Evolutionary conservation across 2,888 invertebrate genomes (phyloP), one percentile per base, ranked within the genome.

Genomic region (Selenia dentaria): DNA sequence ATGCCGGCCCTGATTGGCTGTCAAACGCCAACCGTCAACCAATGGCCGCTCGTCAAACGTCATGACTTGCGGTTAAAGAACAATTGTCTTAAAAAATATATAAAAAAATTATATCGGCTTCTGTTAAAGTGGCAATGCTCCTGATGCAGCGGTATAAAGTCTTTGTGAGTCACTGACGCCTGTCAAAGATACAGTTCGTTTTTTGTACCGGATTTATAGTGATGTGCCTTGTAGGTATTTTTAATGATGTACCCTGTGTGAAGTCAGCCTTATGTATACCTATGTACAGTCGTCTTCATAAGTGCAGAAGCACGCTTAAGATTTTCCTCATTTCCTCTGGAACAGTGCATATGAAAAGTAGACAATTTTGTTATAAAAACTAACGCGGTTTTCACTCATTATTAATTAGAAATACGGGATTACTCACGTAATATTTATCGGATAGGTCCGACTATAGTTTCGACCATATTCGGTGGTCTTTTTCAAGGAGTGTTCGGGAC

Each of bases 1-100:
- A 72, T 71, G 76, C 70, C 70, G 67, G 63, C 77, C 66, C 77
- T 75, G 83, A 90, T 90, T 90, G 89, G 89, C 88, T 83, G 89
- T 90, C 89, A 88, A 83, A 85, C 79, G 69, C 67, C 58, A 64
- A 59, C 77, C 78, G 73, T 68, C 80, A 67, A 81, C 89, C 89
- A 90, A 89, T 90, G 73, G 80, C 63, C 57, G 85, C 83, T 88
- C 87, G 87, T 90, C 89, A 89, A 83, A 80, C 76, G 72, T 79
- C 78, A 82, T 90, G 89, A 90, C 87, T 78, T 55, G 74, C 72
- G 79, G 79, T 77, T 62, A 59, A 11, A 33, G 74, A 78, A 84
- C 84, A 83, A 87, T 85, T 84, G 84, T 72, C 64, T 62, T 64
- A 57, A 62, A 67, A 65, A 71, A 71, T 64, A n/a, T 18, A 29